Percentiles rank a stretch among this genome's conserved stretches.
Conservation (phyloP, 2,113 vertebrate genomes). For the Calidris pugnax region DNA sequence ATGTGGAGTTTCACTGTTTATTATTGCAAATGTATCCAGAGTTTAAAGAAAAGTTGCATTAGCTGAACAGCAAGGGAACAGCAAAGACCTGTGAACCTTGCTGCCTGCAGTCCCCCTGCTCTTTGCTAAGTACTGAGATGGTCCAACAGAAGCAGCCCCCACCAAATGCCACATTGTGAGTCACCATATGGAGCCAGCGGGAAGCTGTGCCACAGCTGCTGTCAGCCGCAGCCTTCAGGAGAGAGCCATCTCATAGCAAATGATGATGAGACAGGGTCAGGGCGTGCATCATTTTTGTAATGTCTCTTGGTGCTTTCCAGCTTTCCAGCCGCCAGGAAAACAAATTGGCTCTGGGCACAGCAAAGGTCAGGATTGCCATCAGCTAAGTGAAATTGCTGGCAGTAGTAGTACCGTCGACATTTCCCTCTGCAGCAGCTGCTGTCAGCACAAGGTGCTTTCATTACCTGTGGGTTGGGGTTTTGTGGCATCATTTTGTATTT, state of each 20-base stretch:
- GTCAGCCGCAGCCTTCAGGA: neutral
- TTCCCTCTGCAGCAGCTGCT: neutral
- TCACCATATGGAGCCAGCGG: neutral
- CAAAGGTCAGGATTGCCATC: slow-evolving; percentile 56
- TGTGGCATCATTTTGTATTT: neutral
- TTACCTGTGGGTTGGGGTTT: slow-evolving; percentile 48
- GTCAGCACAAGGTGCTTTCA: slow-evolving; percentile 43
- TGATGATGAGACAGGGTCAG: slow-evolving; percentile 4
- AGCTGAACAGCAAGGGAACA: neutral
- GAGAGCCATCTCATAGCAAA: neutral
- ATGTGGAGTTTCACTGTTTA: neutral
- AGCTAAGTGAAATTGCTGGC: neutral
- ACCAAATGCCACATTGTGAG: accelerated
- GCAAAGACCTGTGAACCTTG: neutral
- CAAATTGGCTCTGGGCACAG: slow-evolving; percentile 45
- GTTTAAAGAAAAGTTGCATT: neutral
- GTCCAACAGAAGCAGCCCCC: neutral
- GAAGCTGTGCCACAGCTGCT: neutral
- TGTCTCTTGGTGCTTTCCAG: neutral
- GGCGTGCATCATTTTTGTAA: neutral
- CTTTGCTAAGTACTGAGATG: neutral
- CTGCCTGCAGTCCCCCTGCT: neutral
- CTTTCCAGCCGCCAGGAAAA: slow-evolving; percentile 43
- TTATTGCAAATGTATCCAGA: neutral
- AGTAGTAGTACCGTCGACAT: neutral